Base-by-base conservation (phyloP, 2,113 vertebrate genomes). In the Aegypius monachus region DNA sequence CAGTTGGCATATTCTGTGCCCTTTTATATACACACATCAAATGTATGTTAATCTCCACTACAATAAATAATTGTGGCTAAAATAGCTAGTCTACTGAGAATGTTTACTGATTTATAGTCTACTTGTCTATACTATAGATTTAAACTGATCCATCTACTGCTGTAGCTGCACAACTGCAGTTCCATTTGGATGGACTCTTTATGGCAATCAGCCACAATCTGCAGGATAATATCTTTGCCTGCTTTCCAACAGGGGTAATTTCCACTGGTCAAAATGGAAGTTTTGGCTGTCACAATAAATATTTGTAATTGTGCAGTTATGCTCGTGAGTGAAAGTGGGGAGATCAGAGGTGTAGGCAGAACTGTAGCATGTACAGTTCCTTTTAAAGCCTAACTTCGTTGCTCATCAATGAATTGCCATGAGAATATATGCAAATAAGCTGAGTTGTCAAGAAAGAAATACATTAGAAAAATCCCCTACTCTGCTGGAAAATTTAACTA, bases 1-100 rank as follows among this genome's bases (percentile, higher is more conserved):
- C 50, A 26, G 21, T 20, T 11, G 1, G 32, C 63, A 23, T 53
- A 48, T 63, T 74, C 61, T 68, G 48, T 56, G 5, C 0, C 14
- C 21, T 81, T 73, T 80, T 36, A 56, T 19, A 78, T 16, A n/a
- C 11, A 59, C 22, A 16, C 29, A 75, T 53, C 77, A 82, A 75
- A 82, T 43, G 3, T 25, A 45, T 55, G 36, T 38, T 67, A 81
- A 86, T 81, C 43, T 63, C 68, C 59, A 71, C n/a, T 73, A 74
- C 27, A 81, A 47, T 52, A 96, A 97, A 93, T 88, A 93, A 78
- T 63, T 53, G 63, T 84, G 55, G 29, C 38, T 95, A 71, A 88
- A 95, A 88, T 66, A 70, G 21, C 55, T 70, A 22, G 36, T 83
- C 85, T 56, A 21, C 56, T 53, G 55, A 95, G 43, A 90, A 56